Percentiles rank a stretch among this genome's conserved stretches.
Conservation (phyloP, 1,140 invertebrate species). For the Aleiodes sp. region DNA sequence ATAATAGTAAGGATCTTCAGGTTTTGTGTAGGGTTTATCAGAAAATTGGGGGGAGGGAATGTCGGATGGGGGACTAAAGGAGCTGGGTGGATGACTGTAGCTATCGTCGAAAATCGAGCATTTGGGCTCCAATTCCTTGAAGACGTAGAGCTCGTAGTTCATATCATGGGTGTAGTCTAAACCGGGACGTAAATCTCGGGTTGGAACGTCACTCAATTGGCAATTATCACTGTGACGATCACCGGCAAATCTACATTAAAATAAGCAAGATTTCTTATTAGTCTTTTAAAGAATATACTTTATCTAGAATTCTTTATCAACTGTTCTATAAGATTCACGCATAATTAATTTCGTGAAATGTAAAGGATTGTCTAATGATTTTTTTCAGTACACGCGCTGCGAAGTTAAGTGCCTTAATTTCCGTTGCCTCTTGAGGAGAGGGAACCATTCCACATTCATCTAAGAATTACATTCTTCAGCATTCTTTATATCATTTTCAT, state of each 20-base stretch:
- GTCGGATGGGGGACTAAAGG: background rate
- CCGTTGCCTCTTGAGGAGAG: too few relatives aligned
- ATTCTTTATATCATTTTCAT: too few relatives aligned
- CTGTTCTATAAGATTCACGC: too few relatives aligned
- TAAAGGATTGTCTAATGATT: too few relatives aligned
- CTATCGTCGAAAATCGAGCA: conserved; percentile 44
- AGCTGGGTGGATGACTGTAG: conserved; percentile 6
- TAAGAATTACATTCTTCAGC: too few relatives aligned
- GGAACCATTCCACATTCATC: too few relatives aligned
- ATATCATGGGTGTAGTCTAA: conserved; percentile 72
- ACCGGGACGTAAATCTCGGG: conserved; percentile 73
- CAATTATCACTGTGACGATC: conserved; percentile 67
- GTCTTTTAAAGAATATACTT: background rate
- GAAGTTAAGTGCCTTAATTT: too few relatives aligned
- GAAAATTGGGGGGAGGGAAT: background rate
- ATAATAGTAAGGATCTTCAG: conserved; percentile 26
- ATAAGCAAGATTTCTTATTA: background rate
- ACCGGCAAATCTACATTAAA: conserved; percentile 32
- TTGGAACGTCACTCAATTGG: conserved; percentile 74
- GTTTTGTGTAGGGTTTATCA: conserved; percentile 22
- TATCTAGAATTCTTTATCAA: background rate
- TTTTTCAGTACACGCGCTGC: too few relatives aligned
- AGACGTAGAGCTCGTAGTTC: conserved; percentile 73
- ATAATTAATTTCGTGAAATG: too few relatives aligned
- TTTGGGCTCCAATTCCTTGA: conserved; percentile 67